phyloP scores from a whole-genome alignment of 2,113 vertebrate species.

The Gopherus evgoodei region DNA sequence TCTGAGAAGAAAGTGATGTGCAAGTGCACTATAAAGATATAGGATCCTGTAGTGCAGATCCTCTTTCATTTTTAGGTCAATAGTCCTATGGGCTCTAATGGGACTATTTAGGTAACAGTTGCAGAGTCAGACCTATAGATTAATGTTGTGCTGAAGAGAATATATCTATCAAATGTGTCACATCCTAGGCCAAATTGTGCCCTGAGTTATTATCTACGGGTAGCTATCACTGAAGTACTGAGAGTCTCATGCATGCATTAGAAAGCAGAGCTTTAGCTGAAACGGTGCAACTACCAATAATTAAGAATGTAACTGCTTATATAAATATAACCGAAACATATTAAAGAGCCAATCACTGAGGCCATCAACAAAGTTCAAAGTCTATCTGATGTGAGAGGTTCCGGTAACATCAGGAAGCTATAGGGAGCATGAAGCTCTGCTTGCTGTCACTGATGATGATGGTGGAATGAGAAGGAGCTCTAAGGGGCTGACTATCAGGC shows the following conservation, averaged over 20 bases:
- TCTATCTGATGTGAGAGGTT: accelerated
- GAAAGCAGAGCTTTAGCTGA: not conserved
- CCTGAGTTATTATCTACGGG: accelerated
- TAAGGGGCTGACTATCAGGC: not conserved
- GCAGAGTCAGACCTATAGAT: not conserved
- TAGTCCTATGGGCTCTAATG: not conserved
- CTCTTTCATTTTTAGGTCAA: not conserved
- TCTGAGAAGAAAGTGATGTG: not conserved
- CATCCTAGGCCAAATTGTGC: not conserved
- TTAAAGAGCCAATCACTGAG: not conserved
- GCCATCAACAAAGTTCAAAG: not conserved
- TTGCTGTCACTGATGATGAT: not conserved
- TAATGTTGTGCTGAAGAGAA: not conserved
- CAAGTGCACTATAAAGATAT: not conserved
- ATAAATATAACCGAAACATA: not conserved
- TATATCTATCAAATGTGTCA: not conserved
- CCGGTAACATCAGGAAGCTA: not conserved
- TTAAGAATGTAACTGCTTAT: not conserved
- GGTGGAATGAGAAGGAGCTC: not conserved
- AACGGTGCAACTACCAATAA: not conserved
- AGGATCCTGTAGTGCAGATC: accelerated
- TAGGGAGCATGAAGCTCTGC: not conserved
- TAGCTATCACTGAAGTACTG: not conserved
- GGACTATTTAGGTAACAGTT: accelerated
- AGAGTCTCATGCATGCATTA: not conserved